Conservation (phyloP, 2,113 vertebrate species). For the human (Homo sapiens) region DNA sequence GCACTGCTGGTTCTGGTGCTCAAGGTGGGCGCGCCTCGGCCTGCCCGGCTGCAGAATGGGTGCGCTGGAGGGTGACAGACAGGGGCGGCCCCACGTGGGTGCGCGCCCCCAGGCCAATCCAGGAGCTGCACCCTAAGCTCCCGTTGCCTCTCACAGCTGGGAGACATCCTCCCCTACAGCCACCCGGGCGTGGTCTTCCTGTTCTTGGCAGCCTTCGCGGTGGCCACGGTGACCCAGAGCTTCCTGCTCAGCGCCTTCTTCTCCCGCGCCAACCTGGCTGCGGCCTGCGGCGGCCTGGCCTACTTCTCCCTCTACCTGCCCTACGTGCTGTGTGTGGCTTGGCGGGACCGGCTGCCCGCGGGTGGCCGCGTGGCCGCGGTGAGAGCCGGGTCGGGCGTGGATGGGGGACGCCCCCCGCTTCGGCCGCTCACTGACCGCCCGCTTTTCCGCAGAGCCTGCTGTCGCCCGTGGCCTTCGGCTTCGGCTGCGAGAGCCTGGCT, state of each 20-base stretch:
- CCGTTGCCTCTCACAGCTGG: conserved; percentile 79
- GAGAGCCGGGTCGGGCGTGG: conserved; percentile 64
- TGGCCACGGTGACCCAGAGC: conserved; percentile 94
- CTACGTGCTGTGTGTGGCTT: conserved; percentile 92
- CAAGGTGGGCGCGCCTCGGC: conserved; percentile 82
- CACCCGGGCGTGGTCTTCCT: conserved; percentile 89
- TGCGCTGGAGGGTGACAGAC: fast-evolving
- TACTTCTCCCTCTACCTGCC: conserved; percentile 94
- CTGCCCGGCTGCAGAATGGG: fast-evolving
- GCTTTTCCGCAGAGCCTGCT: conserved; percentile 87
- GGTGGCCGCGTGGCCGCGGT: conserved; percentile 84
- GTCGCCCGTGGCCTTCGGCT: conserved; percentile 95
- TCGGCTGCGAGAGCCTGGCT: conserved; percentile 93
- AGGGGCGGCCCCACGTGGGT: fast-evolving
- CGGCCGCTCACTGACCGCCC: fast-evolving
- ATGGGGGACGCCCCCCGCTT: fast-evolving
- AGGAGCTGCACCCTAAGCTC: fast-evolving
- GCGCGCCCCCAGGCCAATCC: fast-evolving
- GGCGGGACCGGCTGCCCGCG: conserved; percentile 88
- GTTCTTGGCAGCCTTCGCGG: conserved; percentile 90
- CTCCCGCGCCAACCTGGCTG: conserved; percentile 91
- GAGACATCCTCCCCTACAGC: conserved; percentile 94
- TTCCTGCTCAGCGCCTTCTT: conserved; percentile 95
- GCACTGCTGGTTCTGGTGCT: conserved; percentile 89
- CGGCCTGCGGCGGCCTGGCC: conserved; percentile 91